Evolutionary conservation across 2,113 vertebrate genomes (phyloP), one percentile per base, ranked within the genome.

Genomic region (Pachycephala philippinensis): DNA sequence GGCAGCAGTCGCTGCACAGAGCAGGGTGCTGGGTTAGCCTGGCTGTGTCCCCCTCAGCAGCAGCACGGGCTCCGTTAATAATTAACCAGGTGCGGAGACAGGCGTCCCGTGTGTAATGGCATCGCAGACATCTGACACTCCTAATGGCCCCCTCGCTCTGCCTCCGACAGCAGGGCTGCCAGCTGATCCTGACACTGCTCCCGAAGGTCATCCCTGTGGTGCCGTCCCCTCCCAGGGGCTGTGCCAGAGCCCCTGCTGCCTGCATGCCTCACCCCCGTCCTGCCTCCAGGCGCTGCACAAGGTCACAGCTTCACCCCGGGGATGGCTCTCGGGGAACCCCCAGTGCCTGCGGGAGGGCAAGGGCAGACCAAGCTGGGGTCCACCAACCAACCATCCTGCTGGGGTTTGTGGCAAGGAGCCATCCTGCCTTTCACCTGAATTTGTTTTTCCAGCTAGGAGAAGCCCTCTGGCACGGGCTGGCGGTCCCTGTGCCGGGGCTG

Each of bases 231-330:
- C 42, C 50, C 2, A 0, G 1, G 2, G 60, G 59, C 87, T 60
- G 40, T 42, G 26, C 37, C 63, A 0, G 5, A 33, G 49, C 26
- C 50, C 31, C 68, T 3, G 16, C 47, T 59, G 64, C 59, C 89
- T 6, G 3, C 50, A 3, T 1, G 0, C 40, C 33, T 56, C 40
- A 12, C 7, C 17, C 37, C 1, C 0, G 0, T 17, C 39, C 76
- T 50, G 45, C 39, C n/a, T 40, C 13, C 0, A 2, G 42, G 31
- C 24, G 6, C 54, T 30, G 66, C 3, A 4, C 14, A 20, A 42
- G 37, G 39, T 13, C 63, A 54, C 47, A 37, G 9, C 39, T 61
- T 53, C 20, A 2, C 18, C 37, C 24, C 50, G 5, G 37, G 33
- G 15, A 7, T 0, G 5, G 35, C 35, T 66, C 33, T 15, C 10